These are phyloP conservation scores for Heteromurus nitidus DNA, from an alignment of 2,888 invertebrate genomes.

Conservation along the genomic window DNA sequence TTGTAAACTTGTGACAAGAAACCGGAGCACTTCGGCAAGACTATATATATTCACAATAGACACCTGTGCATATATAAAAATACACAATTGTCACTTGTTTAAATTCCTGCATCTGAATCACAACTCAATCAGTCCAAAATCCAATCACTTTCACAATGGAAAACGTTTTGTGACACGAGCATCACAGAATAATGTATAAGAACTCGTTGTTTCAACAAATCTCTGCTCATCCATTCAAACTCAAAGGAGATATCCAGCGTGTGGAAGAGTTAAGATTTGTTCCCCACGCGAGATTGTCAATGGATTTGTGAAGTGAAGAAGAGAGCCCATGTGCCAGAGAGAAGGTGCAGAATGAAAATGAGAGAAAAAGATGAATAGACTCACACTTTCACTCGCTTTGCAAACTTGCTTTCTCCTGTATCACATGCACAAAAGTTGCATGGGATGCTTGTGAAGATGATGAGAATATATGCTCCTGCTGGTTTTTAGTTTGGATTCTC, in stretches of 20 bases:
- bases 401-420: neutral
- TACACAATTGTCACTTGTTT: too few relatives aligned
- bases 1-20: neutral
- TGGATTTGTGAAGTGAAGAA: slow-evolving; percentile 38
- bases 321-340: slow-evolving; percentile 45
- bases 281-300: neutral
- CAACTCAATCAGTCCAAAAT: too few relatives aligned
- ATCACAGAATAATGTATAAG: neutral
- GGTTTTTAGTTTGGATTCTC: too few relatives aligned
- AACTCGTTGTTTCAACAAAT: neutral
- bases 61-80: too few relatives aligned
- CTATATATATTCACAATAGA: too few relatives aligned
- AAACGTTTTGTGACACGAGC: neutral
- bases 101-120: too few relatives aligned
- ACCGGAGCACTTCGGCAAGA: too few relatives aligned
- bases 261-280: too few relatives aligned
- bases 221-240: too few relatives aligned
- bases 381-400: slow-evolving; percentile 54
- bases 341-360: slow-evolving; percentile 61
- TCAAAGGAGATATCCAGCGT: too few relatives aligned
- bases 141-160: slow-evolving; percentile 29
- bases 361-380: slow-evolving; percentile 50
- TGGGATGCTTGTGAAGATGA: neutral
- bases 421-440: neutral
- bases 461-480: neutral